phyloP scores from a whole-genome alignment of 2,888 invertebrate genomes.

The Erebia aethiops region DNA sequence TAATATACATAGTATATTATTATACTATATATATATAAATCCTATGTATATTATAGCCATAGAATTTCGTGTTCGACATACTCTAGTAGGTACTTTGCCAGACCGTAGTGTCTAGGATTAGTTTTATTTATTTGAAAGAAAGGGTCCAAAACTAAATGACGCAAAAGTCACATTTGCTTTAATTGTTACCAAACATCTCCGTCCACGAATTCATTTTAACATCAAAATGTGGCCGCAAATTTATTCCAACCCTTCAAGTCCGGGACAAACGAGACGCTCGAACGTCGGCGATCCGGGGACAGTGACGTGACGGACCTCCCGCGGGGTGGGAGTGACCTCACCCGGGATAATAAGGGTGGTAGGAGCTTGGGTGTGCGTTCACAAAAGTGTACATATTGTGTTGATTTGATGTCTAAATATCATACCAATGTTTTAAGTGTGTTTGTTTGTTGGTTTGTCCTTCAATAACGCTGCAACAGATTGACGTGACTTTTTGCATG shows the following conservation, averaged over 20 bases:
- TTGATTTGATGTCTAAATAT: neutral
- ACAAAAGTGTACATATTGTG: neutral
- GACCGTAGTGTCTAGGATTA: too few relatives aligned
- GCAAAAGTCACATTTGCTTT: neutral
- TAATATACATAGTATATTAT: too few relatives aligned
- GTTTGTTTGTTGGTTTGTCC: too few relatives aligned
- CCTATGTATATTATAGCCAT: too few relatives aligned
- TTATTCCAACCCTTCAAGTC: conserved; percentile 64
- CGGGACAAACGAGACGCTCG: conserved; percentile 76
- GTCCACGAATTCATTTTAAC: conserved; percentile 25
- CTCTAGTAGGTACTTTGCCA: too few relatives aligned
- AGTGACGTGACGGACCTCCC: conserved; percentile 75
- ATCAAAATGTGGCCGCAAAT: conserved; percentile 38
- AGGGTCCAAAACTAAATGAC: neutral
- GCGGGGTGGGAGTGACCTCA: conserved; percentile 63
- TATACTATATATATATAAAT: too few relatives aligned
- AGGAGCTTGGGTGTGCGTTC: conserved; percentile 28
- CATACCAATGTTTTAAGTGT: too few relatives aligned
- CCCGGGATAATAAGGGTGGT: conserved; percentile 75
- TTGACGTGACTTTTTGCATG: too few relatives aligned
- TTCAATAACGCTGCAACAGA: too few relatives aligned
- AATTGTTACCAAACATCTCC: conserved; percentile 10
- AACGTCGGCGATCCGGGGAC: conserved; percentile 72
- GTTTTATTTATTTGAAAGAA: neutral
- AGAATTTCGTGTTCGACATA: too few relatives aligned